These are phyloP conservation scores for Catalaphyllia jardinei DNA, from an alignment of 64 coral and sea anemone genomes.

Conservation along the genomic window DNA sequence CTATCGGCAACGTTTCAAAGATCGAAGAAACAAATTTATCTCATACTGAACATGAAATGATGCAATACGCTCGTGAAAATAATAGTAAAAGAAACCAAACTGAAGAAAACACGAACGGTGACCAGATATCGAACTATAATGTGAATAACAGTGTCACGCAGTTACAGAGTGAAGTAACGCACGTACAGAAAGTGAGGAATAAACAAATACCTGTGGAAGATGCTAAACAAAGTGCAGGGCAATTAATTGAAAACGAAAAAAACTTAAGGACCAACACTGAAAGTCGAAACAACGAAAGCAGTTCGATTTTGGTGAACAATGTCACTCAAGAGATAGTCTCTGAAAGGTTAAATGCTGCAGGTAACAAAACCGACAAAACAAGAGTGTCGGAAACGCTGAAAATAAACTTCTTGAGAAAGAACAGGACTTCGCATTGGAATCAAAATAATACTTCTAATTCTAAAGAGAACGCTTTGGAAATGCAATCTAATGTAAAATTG, in stretches of 20 bases:
- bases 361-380: background rate
- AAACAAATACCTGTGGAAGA: background rate
- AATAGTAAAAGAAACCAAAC: no score
- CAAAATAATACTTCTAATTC: background rate
- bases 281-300: background rate
- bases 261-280: background rate
- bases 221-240: background rate
- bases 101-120: no score
- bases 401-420: constrained; percentile 23
- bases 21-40: background rate
- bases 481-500: background rate
- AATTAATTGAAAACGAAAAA: background rate
- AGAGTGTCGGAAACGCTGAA: background rate
- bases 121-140: background rate
- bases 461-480: background rate
- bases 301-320: background rate
- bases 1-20: background rate
- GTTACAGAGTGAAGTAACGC: background rate
- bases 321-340: background rate
- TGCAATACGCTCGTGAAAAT: no score
- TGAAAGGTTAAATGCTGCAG: background rate
- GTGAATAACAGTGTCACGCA: background rate
- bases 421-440: background rate
- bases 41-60: background rate
- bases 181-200: background rate